A percentile compares a stretch with the other conserved stretches of the same genome.
These are phyloP conservation scores for Ericerus pela DNA, from an alignment of 1,140 invertebrate species.

Conservation along the genomic window DNA sequence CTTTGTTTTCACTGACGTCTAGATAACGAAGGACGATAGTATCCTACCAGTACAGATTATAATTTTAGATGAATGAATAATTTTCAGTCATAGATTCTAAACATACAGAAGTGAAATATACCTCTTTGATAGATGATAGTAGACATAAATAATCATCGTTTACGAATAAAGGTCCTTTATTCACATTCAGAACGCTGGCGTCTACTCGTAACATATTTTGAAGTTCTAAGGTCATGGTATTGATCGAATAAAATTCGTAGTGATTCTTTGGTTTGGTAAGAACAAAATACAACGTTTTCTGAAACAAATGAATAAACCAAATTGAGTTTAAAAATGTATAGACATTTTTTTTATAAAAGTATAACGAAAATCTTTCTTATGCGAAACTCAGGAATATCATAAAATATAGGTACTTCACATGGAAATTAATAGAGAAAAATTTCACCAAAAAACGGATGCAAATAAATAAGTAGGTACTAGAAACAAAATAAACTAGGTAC, in stretches of 20 bases:
- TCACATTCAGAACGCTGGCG: neutral
- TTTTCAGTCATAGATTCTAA: neutral
- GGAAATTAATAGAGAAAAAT: too few species aligned
- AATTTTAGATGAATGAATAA: neutral
- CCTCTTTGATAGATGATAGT: neutral
- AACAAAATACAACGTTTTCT: neutral
- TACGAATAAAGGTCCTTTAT: neutral
- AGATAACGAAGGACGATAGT: slow-evolving; percentile 58
- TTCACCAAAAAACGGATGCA: too few species aligned
- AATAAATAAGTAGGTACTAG: too few species aligned
- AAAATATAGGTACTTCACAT: too few species aligned
- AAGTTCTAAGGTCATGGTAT: neutral
- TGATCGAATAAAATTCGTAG: neutral
- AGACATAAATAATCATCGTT: neutral
- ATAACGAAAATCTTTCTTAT: too few species aligned
- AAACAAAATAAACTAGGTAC: too few species aligned
- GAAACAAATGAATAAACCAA: neutral
- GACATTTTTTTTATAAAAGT: too few species aligned
- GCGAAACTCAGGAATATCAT: too few species aligned
- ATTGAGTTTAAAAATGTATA: too few species aligned
- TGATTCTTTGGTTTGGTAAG: neutral
- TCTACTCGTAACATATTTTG: neutral
- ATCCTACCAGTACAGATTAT: slow-evolving; percentile 39
- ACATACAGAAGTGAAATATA: neutral
- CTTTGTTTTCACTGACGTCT: neutral